Evolutionary conservation across 1,140 invertebrate genomes (phyloP).

Genomic region (Drosophila pseudoananassae): DNA sequence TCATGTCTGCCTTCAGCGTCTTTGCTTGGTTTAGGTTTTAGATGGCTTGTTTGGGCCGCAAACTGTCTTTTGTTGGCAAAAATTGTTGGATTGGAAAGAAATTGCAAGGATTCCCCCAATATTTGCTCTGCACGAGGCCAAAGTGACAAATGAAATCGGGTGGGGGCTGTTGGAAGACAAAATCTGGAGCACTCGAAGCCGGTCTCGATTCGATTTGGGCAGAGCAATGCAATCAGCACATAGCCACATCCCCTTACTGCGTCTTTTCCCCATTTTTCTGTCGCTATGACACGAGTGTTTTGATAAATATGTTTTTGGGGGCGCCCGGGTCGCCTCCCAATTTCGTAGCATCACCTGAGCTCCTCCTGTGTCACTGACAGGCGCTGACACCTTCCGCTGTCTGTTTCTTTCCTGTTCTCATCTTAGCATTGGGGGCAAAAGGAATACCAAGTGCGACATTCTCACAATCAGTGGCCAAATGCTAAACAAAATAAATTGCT

Average conservation of each 20-base stretch:
- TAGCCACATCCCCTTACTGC: conserved; percentile 38
- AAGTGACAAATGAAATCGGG: conserved; percentile 46
- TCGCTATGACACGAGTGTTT: conserved; percentile 55
- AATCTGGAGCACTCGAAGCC: conserved; percentile 39
- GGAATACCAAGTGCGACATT: conserved; percentile 49
- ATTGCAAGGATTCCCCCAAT: conserved; percentile 17
- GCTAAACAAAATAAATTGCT: too few relatives aligned
- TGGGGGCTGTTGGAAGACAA: conserved; percentile 25
- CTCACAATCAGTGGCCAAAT: conserved; percentile 14
- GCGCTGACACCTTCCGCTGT: background rate
- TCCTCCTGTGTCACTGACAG: background rate
- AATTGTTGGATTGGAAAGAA: conserved; percentile 40
- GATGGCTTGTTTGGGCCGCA: conserved; percentile 64
- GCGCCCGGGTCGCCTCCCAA: conserved; percentile 43
- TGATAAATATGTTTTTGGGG: conserved; percentile 55
- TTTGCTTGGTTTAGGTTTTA: background rate
- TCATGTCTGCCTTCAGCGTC: conserved; percentile 6
- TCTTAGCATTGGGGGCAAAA: conserved; percentile 28
- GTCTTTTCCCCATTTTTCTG: background rate
- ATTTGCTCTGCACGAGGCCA: background rate
- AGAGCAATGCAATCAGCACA: conserved; percentile 56
- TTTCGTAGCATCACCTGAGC: conserved; percentile 38
- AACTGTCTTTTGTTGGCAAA: conserved; percentile 39
- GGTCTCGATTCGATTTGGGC: conserved; percentile 36
- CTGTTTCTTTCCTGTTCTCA: conserved; percentile 19